A percentile compares a stretch with the other conserved stretches of the same genome.
Evolutionary conservation across 1,140 invertebrate species (phyloP).

Genomic region (Pararge aegeria): DNA sequence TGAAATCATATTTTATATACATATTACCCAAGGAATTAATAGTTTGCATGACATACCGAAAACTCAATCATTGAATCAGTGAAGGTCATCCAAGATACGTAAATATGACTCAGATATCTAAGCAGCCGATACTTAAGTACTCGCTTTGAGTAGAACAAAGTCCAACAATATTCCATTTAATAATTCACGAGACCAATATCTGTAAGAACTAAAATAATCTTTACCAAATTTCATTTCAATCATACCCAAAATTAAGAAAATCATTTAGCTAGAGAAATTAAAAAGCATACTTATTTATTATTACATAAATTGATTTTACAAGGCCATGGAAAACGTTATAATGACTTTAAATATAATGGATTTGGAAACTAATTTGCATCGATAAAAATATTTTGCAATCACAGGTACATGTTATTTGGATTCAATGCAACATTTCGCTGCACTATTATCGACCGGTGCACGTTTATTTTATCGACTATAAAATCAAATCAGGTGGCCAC

Average conservation of each 20-base stretch:
- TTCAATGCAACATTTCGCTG: slow-evolving; percentile 32
- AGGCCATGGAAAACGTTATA: slow-evolving; percentile 33
- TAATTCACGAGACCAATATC: slow-evolving; percentile 23
- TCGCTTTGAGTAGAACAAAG: slow-evolving; percentile 5
- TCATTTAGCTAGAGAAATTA: not conserved
- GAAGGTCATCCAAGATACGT: slow-evolving; percentile 18
- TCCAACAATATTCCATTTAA: slow-evolving; percentile 2
- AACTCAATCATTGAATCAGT: slow-evolving; percentile 8
- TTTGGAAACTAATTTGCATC: slow-evolving; percentile 44
- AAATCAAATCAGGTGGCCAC: slow-evolving; percentile 11
- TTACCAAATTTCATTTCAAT: not conserved
- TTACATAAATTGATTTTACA: slow-evolving; percentile 7
- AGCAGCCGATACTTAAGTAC: slow-evolving; percentile 27
- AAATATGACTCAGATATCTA: slow-evolving; percentile 38
- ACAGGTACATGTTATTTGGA: slow-evolving; percentile 11
- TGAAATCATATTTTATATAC: slow-evolving; percentile 1
- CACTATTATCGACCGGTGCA: slow-evolving; percentile 25
- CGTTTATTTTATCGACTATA: slow-evolving; percentile 7
- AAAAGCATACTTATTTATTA: not conserved
- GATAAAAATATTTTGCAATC: slow-evolving; percentile 35
- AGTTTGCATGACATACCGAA: slow-evolving; percentile 9
- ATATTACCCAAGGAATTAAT: slow-evolving; percentile 3
- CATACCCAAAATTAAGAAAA: not conserved
- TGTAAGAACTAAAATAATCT: not conserved
- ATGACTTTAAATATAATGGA: slow-evolving; percentile 22